A percentile compares a stretch with the other conserved stretches of the same genome.
These are phyloP conservation scores for Eristalinus sepulchralis DNA, from an alignment of 2,888 invertebrate species.

Conservation along the genomic window DNA sequence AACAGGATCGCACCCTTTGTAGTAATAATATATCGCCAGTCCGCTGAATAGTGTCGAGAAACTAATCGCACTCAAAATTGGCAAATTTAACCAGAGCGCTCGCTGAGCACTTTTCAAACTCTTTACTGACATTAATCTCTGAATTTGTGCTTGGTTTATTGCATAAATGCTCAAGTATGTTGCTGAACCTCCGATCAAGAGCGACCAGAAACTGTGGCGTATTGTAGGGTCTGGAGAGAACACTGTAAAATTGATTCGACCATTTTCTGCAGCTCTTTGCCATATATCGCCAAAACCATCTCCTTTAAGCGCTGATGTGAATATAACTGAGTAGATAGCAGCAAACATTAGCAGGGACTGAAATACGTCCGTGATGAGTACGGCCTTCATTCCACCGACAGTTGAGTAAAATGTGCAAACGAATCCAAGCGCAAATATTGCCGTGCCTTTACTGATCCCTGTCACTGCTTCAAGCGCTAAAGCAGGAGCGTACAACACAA, in stretches of 20 bases:
- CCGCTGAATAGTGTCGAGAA: slow-evolving; percentile 89
- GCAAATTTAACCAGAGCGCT: slow-evolving; percentile 91
- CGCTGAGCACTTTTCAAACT: slow-evolving; percentile 87
- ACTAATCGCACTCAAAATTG: slow-evolving; percentile 88
- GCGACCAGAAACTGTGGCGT: slow-evolving; percentile 91
- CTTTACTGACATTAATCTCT: slow-evolving; percentile 87
- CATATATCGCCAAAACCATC: slow-evolving; percentile 89
- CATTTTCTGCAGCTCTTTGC: slow-evolving; percentile 85
- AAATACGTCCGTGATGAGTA: slow-evolving; percentile 92
- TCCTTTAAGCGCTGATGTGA: slow-evolving; percentile 86
- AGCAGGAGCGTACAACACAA: slow-evolving; percentile 97
- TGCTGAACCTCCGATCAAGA: slow-evolving; percentile 89
- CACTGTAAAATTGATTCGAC: slow-evolving; percentile 86
- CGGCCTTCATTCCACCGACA: slow-evolving; percentile 95
- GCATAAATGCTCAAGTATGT: slow-evolving; percentile 92
- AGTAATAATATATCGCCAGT: slow-evolving; percentile 91
- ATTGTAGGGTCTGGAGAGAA: slow-evolving; percentile 90
- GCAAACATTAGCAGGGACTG: slow-evolving; percentile 93
- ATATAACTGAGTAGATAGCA: slow-evolving; percentile 89
- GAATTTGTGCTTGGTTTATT: slow-evolving; percentile 93
- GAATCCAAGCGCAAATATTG: slow-evolving; percentile 86
- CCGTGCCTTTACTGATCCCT: slow-evolving; percentile 86
- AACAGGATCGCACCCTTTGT: slow-evolving; percentile 91
- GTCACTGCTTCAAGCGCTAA: slow-evolving; percentile 93
- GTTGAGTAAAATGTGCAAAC: slow-evolving; percentile 94